A percentile compares a stretch with the other conserved stretches of the same genome.
Conservation (phyloP, 2,113 vertebrate species). For the Lucifuga dentata region DNA sequence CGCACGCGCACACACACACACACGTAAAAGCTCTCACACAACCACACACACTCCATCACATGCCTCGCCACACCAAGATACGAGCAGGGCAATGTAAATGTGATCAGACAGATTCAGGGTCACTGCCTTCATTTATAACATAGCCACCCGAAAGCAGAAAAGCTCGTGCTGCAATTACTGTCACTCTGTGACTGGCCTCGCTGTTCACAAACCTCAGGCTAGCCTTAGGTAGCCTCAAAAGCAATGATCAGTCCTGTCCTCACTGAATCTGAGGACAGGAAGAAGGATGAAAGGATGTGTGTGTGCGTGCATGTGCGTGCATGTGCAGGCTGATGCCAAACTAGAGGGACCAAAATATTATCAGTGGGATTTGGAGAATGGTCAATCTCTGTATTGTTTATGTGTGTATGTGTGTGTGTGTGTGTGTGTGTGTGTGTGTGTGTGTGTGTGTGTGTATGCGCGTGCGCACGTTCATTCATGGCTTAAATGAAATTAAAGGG, state of each 20-base stretch:
- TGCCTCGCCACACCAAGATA: rapidly evolving
- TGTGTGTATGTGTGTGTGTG: not conserved
- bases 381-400: slow-evolving; percentile 9
- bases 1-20: not conserved
- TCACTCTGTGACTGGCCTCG: slow-evolving; percentile 45
- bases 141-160: slow-evolving; percentile 31
- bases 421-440: slow-evolving; percentile 1
- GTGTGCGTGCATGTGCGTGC: not conserved
- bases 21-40: too few relatives aligned
- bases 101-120: slow-evolving; percentile 59
- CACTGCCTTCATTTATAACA: slow-evolving; percentile 54
- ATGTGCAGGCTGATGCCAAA: slow-evolving; percentile 11
- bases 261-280: slow-evolving; percentile 52
- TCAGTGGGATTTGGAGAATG: slow-evolving; percentile 32
- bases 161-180: slow-evolving; percentile 50
- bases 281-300: not conserved
- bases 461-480: slow-evolving; percentile 34
- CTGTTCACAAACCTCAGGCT: slow-evolving; percentile 33
- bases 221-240: slow-evolving; percentile 56
- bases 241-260: slow-evolving; percentile 52
- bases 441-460: not conserved
- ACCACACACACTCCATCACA: slow-evolving; percentile 14
- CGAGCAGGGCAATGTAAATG: too few relatives aligned
- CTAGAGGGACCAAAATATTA: slow-evolving; percentile 34
- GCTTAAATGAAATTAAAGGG: slow-evolving; percentile 58